These are phyloP conservation scores for Eulemur macaco DNA, from an alignment of 2,113 vertebrate species.

Conservation along the genomic window DNA sequence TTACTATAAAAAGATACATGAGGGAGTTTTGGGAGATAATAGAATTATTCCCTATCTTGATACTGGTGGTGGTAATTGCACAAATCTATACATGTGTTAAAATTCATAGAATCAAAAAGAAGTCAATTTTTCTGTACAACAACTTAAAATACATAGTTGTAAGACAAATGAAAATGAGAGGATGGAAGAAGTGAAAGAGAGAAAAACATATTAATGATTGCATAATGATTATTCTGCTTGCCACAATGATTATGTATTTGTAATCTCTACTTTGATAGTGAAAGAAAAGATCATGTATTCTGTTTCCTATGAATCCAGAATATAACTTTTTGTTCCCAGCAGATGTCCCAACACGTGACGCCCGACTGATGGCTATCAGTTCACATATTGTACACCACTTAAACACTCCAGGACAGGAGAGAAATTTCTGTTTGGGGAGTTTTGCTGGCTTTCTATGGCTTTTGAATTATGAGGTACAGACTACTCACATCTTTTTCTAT, in stretches of 20 bases:
- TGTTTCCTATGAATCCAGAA: not conserved
- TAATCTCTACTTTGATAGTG: not conserved
- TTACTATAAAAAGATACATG: not conserved
- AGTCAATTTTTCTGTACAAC: not conserved
- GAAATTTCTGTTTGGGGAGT: constrained; percentile 56
- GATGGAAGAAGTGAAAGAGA: not conserved
- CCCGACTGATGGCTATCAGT: not conserved
- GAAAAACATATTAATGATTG: not conserved
- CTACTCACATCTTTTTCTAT: constrained; percentile 61
- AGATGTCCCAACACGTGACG: not conserved
- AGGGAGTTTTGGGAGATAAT: not conserved
- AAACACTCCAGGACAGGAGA: constrained; percentile 15
- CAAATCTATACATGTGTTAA: not conserved
- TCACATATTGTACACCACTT: constrained; percentile 26
- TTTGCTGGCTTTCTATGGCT: constrained; percentile 50
- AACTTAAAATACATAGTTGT: not conserved
- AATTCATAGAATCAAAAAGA: not conserved
- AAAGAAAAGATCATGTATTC: not conserved
- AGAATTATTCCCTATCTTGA: not conserved
- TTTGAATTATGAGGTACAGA: constrained; percentile 69
- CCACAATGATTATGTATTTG: not conserved
- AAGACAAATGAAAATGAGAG: not conserved
- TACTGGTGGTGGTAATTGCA: not conserved
- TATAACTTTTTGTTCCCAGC: not conserved
- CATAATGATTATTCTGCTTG: not conserved